Percentiles rank a stretch among this genome's conserved stretches.
Evolutionary conservation across 37 sponge, comb jelly and placozoan species (phyloP).

Genomic region (Agelas oroides): DNA sequence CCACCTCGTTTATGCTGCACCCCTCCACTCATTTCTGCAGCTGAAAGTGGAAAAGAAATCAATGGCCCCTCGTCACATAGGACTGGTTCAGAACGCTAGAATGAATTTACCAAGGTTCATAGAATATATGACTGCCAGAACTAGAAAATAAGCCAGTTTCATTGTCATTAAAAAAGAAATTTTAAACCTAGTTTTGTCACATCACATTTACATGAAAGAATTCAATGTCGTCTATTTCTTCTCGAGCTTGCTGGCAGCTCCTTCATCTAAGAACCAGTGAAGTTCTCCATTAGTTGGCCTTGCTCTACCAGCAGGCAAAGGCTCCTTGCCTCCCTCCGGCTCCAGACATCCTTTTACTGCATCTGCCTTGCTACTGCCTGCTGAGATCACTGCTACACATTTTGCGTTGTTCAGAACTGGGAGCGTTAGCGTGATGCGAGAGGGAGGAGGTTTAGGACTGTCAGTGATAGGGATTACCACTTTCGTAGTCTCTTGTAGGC

Average conservation of each 20-base stretch:
- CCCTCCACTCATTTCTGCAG: neutral
- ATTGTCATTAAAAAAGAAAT: too few species aligned
- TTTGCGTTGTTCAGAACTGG: slow-evolving; percentile 91
- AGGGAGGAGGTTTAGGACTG: slow-evolving; percentile 96
- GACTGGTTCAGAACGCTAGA: slow-evolving; percentile 3
- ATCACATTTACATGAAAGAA: too few species aligned
- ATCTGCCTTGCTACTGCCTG: slow-evolving; percentile 89
- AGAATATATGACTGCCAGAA: slow-evolving; percentile 33
- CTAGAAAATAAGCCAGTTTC: too few species aligned
- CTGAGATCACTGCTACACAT: slow-evolving; percentile 75
- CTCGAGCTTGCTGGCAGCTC: slow-evolving; percentile 66
- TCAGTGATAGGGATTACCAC: slow-evolving; percentile 87
- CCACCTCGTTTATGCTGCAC: too few species aligned
- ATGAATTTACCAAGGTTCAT: slow-evolving; percentile 29
- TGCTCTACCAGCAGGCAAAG: slow-evolving; percentile 89
- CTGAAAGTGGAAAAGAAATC: slow-evolving; percentile 1
- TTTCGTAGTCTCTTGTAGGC: slow-evolving; percentile 66
- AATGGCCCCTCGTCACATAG: neutral
- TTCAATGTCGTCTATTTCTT: slow-evolving; percentile 1
- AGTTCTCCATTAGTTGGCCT: slow-evolving; percentile 77
- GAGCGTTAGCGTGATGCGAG: slow-evolving; percentile 94
- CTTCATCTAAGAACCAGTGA: slow-evolving; percentile 89
- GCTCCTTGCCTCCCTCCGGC: slow-evolving; percentile 52
- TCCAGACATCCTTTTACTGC: slow-evolving; percentile 78
- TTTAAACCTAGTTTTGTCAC: too few species aligned